Conservation (phyloP, 2,797 vertebrate species). For the Lerista edwardsae region DNA sequence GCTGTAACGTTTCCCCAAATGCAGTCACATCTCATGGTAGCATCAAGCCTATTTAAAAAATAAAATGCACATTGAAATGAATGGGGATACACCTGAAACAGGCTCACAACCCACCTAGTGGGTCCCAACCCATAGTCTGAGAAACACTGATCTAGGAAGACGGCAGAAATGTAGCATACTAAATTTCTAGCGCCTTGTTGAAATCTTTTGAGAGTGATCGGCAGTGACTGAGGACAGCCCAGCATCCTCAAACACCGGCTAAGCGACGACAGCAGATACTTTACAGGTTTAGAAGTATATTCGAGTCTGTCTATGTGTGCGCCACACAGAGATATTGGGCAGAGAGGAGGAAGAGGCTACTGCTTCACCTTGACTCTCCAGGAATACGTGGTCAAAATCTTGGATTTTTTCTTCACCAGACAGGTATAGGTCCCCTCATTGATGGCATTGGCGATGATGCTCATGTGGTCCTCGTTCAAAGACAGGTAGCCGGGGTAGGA, state of each 20-base stretch:
- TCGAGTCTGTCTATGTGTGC: too few species aligned
- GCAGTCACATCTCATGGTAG: too few species aligned
- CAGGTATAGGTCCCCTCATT: constrained; percentile 97
- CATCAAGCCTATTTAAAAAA: too few species aligned
- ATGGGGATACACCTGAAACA: too few species aligned
- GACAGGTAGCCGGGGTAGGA: constrained; percentile 93
- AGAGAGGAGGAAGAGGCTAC: too few species aligned
- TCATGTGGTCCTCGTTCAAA: constrained; percentile 90
- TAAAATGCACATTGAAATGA: too few species aligned
- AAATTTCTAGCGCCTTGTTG: background rate
- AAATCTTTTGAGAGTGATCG: background rate
- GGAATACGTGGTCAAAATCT: constrained; percentile 92
- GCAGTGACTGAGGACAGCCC: constrained; percentile 20
- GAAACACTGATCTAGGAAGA: too few species aligned
- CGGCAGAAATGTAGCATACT: too few species aligned
- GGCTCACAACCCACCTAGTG: too few species aligned
- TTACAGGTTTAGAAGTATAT: background rate
- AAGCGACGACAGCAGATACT: constrained; percentile 7
- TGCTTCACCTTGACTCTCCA: constrained; percentile 89
- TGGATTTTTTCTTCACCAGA: constrained; percentile 88
- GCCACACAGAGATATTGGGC: too few species aligned
- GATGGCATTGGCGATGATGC: constrained; percentile 94
- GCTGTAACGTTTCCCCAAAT: too few species aligned
- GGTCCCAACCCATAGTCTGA: too few species aligned
- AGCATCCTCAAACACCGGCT: constrained; percentile 28